Evolutionary conservation across 2,113 vertebrate genomes (phyloP), one percentile per base, ranked within the genome.

Genomic region (Bettongia penicillata): DNA sequence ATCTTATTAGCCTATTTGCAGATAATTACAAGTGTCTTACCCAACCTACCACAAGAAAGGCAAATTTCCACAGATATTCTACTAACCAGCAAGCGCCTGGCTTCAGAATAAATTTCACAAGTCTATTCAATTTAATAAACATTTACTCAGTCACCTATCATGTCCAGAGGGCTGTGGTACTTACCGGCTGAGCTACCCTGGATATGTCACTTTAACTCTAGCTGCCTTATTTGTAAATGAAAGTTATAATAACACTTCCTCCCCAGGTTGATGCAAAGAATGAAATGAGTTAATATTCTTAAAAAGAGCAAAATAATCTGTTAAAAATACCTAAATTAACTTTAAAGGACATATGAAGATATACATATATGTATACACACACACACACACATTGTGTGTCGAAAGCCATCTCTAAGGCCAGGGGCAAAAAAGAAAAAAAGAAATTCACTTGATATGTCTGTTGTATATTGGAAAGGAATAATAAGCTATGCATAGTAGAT

Each of bases 1-100:
- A 97, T 57, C 8, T 92, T 94, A 51, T 91, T 92, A 95, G 93
- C n/a, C 43, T 96, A 94, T 55, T 89, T 97, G 48, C 22, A 95
- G 90, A 4, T 95, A 47, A 96, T 53, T 91, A 95, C 31, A 93
- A 96, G 89, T 94, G 92, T 94, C 14, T 95, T 94, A 89, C 47
- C 91, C 96, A 94, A 94, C 23, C 84, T 31, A 49, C 12, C 84
- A 84, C 10, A 89, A 93, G 90, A 92, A 61, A 61, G 43, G 43
- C 25, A 95, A 37, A 94, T 19, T 61, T 28, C 3, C 31, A 57
- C 23, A 93, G 94, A 53, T 84, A 93, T 77, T 55, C 49, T 92
- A 53, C 92, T 96, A 93, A 28, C 50, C 26, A 92, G 90, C 48
- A 61, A 12, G 57, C 90, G 26, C 51, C 48, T 90, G 12, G 53